Evolutionary conservation across 1,140 invertebrate species (phyloP).

Genomic region (Dryas iulia): DNA sequence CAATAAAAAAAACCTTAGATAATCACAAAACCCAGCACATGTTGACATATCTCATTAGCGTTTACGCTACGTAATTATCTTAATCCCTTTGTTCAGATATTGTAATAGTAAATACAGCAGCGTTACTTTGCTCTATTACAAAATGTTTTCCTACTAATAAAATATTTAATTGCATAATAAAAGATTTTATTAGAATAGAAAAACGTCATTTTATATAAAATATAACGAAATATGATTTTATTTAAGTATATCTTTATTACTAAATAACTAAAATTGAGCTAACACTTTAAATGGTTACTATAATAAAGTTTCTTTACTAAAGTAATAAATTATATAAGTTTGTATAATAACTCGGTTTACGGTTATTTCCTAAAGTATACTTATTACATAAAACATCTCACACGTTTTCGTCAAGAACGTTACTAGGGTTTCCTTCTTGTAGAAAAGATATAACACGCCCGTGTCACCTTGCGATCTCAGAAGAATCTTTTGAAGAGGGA

Average conservation of each 20-base stretch:
- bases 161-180: background rate
- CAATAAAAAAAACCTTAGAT: background rate
- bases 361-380: background rate
- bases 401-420: background rate
- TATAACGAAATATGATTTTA: background rate
- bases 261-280: background rate
- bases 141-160: background rate
- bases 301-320: background rate
- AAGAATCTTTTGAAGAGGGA: conserved; percentile 39
- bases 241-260: background rate
- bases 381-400: background rate
- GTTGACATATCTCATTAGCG: conserved; percentile 5
- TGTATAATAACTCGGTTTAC: background rate
- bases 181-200: background rate
- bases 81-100: conserved; percentile 8
- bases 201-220: background rate
- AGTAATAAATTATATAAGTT: background rate
- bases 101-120: background rate
- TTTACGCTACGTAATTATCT: conserved; percentile 3
- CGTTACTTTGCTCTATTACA: background rate
- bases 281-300: background rate
- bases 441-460: conserved; percentile 31
- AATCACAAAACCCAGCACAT: conserved; percentile 9
- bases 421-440: conserved; percentile 22
- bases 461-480: conserved; percentile 36